These are phyloP conservation scores for Crioceris asparagi DNA, from an alignment of 2,888 invertebrate species.

Conservation along the genomic window DNA sequence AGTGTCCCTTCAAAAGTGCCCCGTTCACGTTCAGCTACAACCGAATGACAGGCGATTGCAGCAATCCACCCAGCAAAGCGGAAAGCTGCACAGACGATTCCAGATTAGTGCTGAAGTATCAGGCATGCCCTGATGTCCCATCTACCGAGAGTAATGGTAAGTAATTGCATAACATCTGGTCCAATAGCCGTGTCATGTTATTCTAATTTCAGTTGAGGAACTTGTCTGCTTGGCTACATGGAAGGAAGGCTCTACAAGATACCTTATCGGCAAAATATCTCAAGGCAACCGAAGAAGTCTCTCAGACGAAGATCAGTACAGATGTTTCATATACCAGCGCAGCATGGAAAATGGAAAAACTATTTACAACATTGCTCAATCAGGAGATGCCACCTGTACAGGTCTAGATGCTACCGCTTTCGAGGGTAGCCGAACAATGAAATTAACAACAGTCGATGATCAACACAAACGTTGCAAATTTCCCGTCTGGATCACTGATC, in stretches of 20 bases:
- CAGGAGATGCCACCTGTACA: constrained; percentile 71
- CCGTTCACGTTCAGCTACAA: constrained; percentile 66
- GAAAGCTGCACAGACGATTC: constrained; percentile 79
- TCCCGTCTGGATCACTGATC: constrained; percentile 66
- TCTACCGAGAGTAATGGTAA: constrained; percentile 69
- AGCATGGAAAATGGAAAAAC: constrained; percentile 41
- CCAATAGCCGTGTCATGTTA: too few species aligned
- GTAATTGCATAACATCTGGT: constrained; percentile 14
- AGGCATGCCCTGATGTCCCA: constrained; percentile 70
- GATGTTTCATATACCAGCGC: constrained; percentile 69
- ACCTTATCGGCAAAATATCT: constrained; percentile 62
- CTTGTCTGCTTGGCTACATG: constrained; percentile 71
- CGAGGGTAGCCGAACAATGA: constrained; percentile 71
- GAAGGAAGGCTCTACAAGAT: constrained; percentile 74
- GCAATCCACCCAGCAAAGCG: constrained; percentile 63
- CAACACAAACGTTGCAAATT: constrained; percentile 68
- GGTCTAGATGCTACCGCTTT: constrained; percentile 57
- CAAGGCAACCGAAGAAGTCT: constrained; percentile 49
- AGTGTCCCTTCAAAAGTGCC: constrained; percentile 70
- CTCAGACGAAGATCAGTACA: constrained; percentile 66
- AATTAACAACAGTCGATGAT: constrained; percentile 66
- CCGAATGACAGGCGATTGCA: constrained; percentile 63
- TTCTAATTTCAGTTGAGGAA: constrained; percentile 54
- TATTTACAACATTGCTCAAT: constrained; percentile 60
- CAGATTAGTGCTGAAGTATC: constrained; percentile 65